Conservation (phyloP, 2,113 vertebrate genomes). For the Circaetus cinerascens region DNA sequence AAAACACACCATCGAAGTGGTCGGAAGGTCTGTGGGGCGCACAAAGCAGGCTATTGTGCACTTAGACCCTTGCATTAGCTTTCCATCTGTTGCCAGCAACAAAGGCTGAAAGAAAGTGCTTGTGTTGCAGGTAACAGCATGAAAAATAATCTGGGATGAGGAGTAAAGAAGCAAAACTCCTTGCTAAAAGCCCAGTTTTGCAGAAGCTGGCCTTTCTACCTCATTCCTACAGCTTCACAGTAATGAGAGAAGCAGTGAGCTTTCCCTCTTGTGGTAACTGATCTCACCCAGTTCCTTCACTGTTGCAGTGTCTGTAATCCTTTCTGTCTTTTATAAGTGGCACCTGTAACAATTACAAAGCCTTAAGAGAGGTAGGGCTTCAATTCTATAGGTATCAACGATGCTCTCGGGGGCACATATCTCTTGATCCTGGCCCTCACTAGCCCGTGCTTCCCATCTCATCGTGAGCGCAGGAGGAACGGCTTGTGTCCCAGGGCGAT, state of each 20-base stretch:
- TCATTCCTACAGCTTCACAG: not conserved
- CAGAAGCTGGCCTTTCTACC: not conserved
- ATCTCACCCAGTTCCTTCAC: not conserved
- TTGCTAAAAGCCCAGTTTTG: not conserved
- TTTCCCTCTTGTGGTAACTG: not conserved
- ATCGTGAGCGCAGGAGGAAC: not conserved
- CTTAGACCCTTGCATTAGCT: not conserved
- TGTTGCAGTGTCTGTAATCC: not conserved
- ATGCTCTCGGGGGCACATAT: not conserved
- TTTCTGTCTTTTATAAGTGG: not conserved
- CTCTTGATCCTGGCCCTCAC: not conserved
- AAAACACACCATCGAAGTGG: not conserved
- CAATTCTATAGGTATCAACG: not conserved
- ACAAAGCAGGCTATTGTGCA: not conserved
- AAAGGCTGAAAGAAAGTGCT: not conserved
- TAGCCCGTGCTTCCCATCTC: not conserved
- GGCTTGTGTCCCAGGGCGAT: fast-evolving
- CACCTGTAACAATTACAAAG: not conserved
- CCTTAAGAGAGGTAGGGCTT: not conserved
- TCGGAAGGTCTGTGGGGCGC: not conserved
- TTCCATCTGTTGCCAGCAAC: not conserved
- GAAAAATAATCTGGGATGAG: not conserved
- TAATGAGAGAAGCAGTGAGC: not conserved
- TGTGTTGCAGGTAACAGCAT: not conserved
- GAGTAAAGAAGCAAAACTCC: not conserved